phyloP scores from a whole-genome alignment of 2,113 vertebrate genomes.

The Sorex fumeus region DNA sequence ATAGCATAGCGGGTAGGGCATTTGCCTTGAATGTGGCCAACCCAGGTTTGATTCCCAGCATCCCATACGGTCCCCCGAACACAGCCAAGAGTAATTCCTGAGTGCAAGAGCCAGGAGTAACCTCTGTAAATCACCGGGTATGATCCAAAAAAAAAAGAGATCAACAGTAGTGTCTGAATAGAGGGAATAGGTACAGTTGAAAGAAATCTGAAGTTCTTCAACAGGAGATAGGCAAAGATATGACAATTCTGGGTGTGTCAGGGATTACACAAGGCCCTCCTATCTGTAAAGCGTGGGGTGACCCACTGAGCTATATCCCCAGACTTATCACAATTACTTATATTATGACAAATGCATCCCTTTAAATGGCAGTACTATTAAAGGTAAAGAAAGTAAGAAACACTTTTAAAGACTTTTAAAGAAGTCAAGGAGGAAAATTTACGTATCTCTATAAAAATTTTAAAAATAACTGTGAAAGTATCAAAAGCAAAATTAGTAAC shows the following conservation, averaged over 20 bases:
- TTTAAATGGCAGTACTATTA: not conserved
- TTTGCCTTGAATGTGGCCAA: no score
- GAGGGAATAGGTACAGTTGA: not conserved
- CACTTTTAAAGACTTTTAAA: slow-evolving; percentile 26
- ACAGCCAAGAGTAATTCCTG: no score
- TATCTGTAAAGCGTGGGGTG: no score
- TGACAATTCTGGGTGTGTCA: no score
- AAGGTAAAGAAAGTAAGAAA: not conserved
- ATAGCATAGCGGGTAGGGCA: no score
- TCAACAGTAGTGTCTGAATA: not conserved
- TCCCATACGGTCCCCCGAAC: no score
- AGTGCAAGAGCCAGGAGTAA: no score
- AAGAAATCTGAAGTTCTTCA: not conserved
- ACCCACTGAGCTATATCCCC: no score
- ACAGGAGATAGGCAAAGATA: not conserved
- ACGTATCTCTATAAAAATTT: not conserved
- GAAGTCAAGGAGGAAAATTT: not conserved
- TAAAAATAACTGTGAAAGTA: slow-evolving; percentile 30
- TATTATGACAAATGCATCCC: not conserved
- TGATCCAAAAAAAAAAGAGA: not conserved
- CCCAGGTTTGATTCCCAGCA: no score
- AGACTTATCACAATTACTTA: not conserved
- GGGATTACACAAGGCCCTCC: no score
- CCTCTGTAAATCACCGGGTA: no score
- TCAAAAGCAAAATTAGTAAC: slow-evolving; percentile 7